Evolutionary conservation across 2,113 vertebrate species (phyloP).

Genomic region (Aythya baeri): DNA sequence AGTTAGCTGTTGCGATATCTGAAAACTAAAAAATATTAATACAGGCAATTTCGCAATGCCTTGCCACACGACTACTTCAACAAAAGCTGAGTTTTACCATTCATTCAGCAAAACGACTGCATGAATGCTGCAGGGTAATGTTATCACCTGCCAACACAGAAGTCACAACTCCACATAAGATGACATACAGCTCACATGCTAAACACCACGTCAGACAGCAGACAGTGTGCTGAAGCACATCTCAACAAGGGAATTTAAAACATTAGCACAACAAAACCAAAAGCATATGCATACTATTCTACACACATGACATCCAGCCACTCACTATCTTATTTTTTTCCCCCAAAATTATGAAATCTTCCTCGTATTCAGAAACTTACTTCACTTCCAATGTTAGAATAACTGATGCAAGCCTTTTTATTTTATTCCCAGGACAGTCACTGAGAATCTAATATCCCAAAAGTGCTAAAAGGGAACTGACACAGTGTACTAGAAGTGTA

Average conservation of each 20-base stretch:
- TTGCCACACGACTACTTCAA: background rate
- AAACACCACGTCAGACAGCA: slow-evolving; percentile 33
- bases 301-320: background rate
- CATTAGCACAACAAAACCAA: background rate
- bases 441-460: background rate
- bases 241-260: background rate
- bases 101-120: slow-evolving; percentile 28
- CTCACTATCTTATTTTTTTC: background rate
- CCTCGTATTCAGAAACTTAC: background rate
- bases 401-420: background rate
- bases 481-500: background rate
- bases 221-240: slow-evolving; percentile 40
- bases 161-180: slow-evolving; percentile 76
- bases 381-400: background rate
- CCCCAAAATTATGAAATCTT: background rate
- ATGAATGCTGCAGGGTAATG: slow-evolving; percentile 64
- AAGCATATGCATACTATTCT: background rate
- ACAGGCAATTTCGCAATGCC: background rate
- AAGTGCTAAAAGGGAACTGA: background rate
- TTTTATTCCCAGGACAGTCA: background rate
- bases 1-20: background rate
- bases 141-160: slow-evolving; percentile 57
- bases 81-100: background rate
- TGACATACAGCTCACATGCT: background rate
- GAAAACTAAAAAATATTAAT: background rate